Conservation (phyloP, 2,888 invertebrate species). For the Eristalinus sepulchralis region DNA sequence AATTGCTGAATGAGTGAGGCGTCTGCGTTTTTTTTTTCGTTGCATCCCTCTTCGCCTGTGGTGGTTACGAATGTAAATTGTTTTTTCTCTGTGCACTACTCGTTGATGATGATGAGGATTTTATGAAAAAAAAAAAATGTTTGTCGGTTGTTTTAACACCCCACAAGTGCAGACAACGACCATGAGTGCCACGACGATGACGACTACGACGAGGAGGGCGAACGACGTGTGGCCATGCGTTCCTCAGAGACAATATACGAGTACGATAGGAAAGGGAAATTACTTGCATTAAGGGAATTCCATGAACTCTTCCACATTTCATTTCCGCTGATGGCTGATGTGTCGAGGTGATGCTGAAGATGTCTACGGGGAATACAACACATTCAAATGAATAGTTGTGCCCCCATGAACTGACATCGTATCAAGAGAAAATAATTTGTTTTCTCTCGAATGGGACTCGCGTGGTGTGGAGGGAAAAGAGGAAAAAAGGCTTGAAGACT, state of each 20-base stretch:
- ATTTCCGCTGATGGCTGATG: constrained; percentile 1
- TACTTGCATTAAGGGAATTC: not conserved
- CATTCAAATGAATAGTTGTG: not conserved
- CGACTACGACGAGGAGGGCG: too few species aligned
- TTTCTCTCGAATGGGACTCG: not conserved
- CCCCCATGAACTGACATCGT: not conserved
- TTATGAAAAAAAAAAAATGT: constrained; percentile 40
- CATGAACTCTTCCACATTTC: not conserved
- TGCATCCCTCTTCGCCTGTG: not conserved
- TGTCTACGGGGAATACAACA: not conserved
- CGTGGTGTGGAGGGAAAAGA: too few species aligned
- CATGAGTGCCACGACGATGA: too few species aligned
- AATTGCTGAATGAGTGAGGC: not conserved
- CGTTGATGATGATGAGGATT: constrained; percentile 39
- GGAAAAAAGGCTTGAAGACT: not conserved
- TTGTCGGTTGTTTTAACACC: constrained; percentile 49
- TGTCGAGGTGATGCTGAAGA: not conserved
- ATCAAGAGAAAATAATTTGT: not conserved
- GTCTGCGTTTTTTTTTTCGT: constrained; percentile 10
- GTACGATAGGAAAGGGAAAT: constrained; percentile 8
- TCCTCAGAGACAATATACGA: constrained; percentile 5
- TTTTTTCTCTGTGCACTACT: constrained; percentile 6
- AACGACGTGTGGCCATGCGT: constrained; percentile 7
- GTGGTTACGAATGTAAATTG: constrained; percentile 48
- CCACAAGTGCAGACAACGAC: not conserved